Percentiles rank a stretch among this genome's conserved stretches.
Evolutionary conservation across 2,797 vertebrate genomes (phyloP).

Genomic region (Calcarius lapponicus): DNA sequence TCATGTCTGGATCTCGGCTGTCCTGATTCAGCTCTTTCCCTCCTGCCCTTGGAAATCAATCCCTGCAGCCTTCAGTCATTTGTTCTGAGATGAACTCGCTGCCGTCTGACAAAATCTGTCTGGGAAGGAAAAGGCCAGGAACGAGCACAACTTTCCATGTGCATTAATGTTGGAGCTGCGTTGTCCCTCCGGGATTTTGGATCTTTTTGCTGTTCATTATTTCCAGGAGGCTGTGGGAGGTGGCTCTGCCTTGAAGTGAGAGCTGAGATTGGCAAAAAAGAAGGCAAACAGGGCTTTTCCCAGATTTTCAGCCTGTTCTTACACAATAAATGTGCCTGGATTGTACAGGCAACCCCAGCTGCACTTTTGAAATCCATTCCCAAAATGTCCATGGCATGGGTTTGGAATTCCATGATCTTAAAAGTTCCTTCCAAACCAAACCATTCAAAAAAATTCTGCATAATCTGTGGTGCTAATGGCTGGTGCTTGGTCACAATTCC

Average conservation of each 20-base stretch:
- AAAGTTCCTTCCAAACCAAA: not conserved
- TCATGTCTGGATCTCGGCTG: conserved; percentile 4
- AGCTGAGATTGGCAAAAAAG: conserved; percentile 37
- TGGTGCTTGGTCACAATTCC: not conserved
- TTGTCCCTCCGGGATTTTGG: conserved; percentile 31
- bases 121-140: conserved; percentile 31
- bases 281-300: not conserved
- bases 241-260: not conserved
- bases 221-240: conserved; percentile 28
- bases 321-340: not conserved
- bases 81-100: conserved; percentile 47
- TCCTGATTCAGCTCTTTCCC: conserved; percentile 62
- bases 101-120: conserved; percentile 53
- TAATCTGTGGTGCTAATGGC: not conserved
- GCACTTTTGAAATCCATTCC: not conserved
- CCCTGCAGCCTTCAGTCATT: conserved; percentile 56
- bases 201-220: not conserved
- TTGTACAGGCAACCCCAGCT: not conserved
- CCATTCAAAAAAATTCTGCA: not conserved
- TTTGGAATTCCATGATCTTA: not conserved
- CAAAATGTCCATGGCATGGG: accelerated
- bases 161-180: not conserved
- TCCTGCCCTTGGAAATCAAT: conserved; percentile 69
- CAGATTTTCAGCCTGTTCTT: not conserved
- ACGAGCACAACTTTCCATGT: conserved; percentile 30